These are phyloP conservation scores for Oceanodroma leucorhoa DNA, from an alignment of 2,797 vertebrate genomes.

Conservation along the genomic window DNA sequence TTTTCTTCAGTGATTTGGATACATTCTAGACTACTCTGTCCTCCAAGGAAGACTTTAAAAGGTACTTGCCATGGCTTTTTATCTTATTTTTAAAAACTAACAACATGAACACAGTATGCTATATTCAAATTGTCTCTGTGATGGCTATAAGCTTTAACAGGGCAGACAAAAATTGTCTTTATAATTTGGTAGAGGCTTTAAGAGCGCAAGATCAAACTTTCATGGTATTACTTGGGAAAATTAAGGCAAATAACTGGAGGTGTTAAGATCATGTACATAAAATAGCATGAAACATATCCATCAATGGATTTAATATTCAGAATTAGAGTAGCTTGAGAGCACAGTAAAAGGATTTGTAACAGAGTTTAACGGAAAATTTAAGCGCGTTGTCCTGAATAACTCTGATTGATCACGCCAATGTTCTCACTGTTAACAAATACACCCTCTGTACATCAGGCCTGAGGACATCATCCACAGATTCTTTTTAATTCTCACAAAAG, in stretches of 20 bases:
- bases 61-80: not conserved
- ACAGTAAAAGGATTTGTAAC: not conserved
- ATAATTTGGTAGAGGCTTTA: not conserved
- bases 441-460: not conserved
- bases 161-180: not conserved
- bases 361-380: not conserved
- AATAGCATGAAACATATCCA: not conserved
- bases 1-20: conserved; percentile 6
- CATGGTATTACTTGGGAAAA: not conserved
- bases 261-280: not conserved
- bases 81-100: not conserved
- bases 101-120: not conserved
- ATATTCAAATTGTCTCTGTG: not conserved
- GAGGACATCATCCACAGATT: not conserved
- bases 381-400: not conserved
- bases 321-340: not conserved
- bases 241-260: not conserved
- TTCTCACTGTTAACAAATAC: not conserved
- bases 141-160: not conserved
- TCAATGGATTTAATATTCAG: not conserved
- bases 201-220: not conserved
- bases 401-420: not conserved
- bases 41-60: not conserved
- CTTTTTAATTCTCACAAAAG: not conserved
- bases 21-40: not conserved